Evolutionary conservation across 2,113 vertebrate species (phyloP), one percentile per base, ranked within the genome.

Genomic region (Sardina pilchardus): DNA sequence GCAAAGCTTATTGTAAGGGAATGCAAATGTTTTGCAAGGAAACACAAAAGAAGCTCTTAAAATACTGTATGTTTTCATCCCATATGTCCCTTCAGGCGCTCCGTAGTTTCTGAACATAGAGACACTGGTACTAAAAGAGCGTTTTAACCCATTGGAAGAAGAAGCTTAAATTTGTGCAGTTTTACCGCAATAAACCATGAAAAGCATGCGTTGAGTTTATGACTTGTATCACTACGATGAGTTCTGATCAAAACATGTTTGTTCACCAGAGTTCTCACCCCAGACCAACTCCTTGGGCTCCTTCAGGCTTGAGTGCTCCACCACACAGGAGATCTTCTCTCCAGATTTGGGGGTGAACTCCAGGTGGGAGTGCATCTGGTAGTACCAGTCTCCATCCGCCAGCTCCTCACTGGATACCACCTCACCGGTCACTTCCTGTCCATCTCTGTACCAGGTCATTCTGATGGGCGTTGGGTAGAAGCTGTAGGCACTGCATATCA

Each of bases 361-460:
- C 88, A 89, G 83, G 30, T 86, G 24, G 14, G 88, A 89, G 83
- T 91, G 90, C 19, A 88, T 83, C 82, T 91, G 90, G n/a, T 88
- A 88, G 48, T 30, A 84, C 86, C 88, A 91, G 86, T 91, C 82
- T 84, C 84, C 89, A 86, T 89, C 4, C 26, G 86, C 21, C 42
- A 88, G 21, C 83, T 91, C 90, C 45, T 90, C 90, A 6, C 42
- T 90, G 44, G 86, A 81, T 1, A 82, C 82, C 81, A 91, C 89
- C 34, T 81, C 87, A 17, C 36, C 14, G 3, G 14, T 42, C 44
- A 88, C 19, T 36, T 48, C 81, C 34, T 17, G 3, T 43, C 84
- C 87, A 39, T 90, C 53, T 53, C 85, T 88, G 44, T 88, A 67
- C 90, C 88, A 91, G 21, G 86, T 85, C 59, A 91, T 39, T 34